phyloP scores from a whole-genome alignment of 1,140 invertebrate species.

The Tribolium castaneum region DNA sequence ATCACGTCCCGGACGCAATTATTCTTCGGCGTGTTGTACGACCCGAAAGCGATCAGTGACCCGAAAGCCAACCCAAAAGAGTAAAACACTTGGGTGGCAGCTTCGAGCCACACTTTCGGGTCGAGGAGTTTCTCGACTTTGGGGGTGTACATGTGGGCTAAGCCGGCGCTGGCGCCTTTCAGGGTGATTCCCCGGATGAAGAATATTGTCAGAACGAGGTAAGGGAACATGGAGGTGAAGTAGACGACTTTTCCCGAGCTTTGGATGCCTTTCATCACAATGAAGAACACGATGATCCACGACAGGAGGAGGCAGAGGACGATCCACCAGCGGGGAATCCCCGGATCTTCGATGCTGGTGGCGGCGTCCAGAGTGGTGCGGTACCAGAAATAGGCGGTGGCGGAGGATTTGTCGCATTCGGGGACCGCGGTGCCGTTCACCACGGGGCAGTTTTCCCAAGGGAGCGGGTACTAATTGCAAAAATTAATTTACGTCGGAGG shows the following conservation, averaged over 20 bases:
- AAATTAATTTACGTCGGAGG: neutral
- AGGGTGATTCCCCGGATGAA: conserved; percentile 92
- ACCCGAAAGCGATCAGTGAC: conserved; percentile 90
- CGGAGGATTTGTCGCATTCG: conserved; percentile 85
- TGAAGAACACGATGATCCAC: conserved; percentile 96
- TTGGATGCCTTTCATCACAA: conserved; percentile 98
- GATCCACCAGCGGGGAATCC: conserved; percentile 94
- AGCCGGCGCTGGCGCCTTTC: conserved; percentile 87
- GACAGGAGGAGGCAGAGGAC: conserved; percentile 90
- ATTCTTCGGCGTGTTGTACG: conserved; percentile 91
- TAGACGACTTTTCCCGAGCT: conserved; percentile 97
- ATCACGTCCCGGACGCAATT: conserved; percentile 92
- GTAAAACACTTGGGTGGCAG: conserved; percentile 96
- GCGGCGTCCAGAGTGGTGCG: conserved; percentile 86
- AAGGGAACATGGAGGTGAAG: conserved; percentile 96
- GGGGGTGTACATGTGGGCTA: conserved; percentile 92
- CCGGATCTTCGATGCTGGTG: conserved; percentile 83
- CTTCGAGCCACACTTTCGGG: conserved; percentile 91
- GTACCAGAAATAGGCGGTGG: conserved; percentile 93
- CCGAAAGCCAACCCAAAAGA: conserved; percentile 94
- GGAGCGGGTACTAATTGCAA: conserved; percentile 76
- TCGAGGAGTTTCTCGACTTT: conserved; percentile 85
- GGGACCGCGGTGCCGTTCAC: conserved; percentile 77
- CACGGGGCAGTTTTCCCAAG: conserved; percentile 85
- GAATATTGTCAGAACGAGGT: conserved; percentile 94